Conservation (phyloP, 1,140 invertebrate species). For the Platyura marginata region DNA sequence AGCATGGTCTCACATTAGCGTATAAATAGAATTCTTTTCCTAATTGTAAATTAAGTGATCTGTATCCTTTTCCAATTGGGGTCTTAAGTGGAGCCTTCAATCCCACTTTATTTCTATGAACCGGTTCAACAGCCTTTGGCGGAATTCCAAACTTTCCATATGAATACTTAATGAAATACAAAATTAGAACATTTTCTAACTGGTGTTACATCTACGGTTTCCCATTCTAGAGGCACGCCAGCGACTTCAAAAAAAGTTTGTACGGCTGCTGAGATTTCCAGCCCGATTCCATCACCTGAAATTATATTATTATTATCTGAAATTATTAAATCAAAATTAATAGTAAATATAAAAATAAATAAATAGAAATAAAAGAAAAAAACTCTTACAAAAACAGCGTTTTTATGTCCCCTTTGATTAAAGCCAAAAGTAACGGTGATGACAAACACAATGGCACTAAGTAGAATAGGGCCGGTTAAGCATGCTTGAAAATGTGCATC, state of each 20-base stretch:
- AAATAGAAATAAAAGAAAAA: no score
- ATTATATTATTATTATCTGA: no score
- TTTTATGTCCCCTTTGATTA: slow-evolving; percentile 81
- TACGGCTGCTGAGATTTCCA: slow-evolving; percentile 97
- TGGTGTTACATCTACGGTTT: slow-evolving; percentile 95
- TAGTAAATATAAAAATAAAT: no score
- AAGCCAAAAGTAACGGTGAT: slow-evolving; percentile 68
- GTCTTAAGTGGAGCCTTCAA: slow-evolving; percentile 97
- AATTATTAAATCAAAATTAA: no score
- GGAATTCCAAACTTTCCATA: slow-evolving; percentile 98
- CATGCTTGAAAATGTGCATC: slow-evolving; percentile 97
- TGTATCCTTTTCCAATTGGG: slow-evolving; percentile 96
- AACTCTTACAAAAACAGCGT: slow-evolving; percentile 68
- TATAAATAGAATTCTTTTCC: slow-evolving; percentile 98
- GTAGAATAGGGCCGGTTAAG: slow-evolving; percentile 96
- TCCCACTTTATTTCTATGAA: slow-evolving; percentile 93
- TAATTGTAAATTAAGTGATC: slow-evolving; percentile 92
- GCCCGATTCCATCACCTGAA: slow-evolving; percentile 98
- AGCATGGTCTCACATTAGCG: slow-evolving; percentile 96
- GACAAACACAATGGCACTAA: slow-evolving; percentile 90
- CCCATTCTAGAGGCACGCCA: slow-evolving; percentile 95
- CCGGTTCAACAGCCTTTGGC: slow-evolving; percentile 91
- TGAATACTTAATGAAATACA: slow-evolving; percentile 38
- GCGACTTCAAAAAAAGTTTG: slow-evolving; percentile 95
- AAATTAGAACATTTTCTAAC: slow-evolving; percentile 35